Conservation (phyloP, 2,888 invertebrate genomes). For the Nebria salina region DNA sequence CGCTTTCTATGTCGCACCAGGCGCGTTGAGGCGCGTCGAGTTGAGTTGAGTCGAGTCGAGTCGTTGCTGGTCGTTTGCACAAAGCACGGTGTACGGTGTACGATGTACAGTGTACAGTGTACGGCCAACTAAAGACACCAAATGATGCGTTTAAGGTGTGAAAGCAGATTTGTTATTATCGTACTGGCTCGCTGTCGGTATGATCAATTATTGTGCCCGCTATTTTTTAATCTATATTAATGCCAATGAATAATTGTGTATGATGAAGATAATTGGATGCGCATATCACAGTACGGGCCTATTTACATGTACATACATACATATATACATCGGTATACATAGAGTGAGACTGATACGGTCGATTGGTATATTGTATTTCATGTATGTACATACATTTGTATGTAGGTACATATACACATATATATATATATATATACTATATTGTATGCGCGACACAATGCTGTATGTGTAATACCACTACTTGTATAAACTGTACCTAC, state of each 20-base stretch:
- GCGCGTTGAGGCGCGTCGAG: not conserved
- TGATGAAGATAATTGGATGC: not conserved
- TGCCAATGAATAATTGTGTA: slow-evolving; percentile 1
- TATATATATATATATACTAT: not conserved
- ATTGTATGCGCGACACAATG: not conserved
- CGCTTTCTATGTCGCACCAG: slow-evolving; percentile 19
- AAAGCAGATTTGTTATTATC: not conserved
- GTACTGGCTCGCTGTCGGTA: not conserved
- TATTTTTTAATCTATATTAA: slow-evolving; percentile 1
- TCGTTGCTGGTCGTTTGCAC: slow-evolving; percentile 18
- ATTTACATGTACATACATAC: not conserved
- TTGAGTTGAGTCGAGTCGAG: not conserved
- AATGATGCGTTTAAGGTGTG: slow-evolving; percentile 1
- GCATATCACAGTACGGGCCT: not conserved
- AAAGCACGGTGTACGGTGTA: slow-evolving; percentile 5
- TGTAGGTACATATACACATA: not conserved
- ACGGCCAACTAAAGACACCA: not conserved
- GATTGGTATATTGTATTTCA: not conserved
- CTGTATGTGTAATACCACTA: not conserved
- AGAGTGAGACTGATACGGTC: not conserved
- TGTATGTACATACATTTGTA: not conserved
- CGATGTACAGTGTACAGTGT: slow-evolving; percentile 4
- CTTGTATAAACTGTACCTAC: not conserved
- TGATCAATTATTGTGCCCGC: not conserved
- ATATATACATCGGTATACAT: not conserved